A percentile compares a stretch with the other conserved stretches of the same genome.
Conservation (phyloP, 2,797 vertebrate genomes). For the Scolopax bukidnonensis region DNA sequence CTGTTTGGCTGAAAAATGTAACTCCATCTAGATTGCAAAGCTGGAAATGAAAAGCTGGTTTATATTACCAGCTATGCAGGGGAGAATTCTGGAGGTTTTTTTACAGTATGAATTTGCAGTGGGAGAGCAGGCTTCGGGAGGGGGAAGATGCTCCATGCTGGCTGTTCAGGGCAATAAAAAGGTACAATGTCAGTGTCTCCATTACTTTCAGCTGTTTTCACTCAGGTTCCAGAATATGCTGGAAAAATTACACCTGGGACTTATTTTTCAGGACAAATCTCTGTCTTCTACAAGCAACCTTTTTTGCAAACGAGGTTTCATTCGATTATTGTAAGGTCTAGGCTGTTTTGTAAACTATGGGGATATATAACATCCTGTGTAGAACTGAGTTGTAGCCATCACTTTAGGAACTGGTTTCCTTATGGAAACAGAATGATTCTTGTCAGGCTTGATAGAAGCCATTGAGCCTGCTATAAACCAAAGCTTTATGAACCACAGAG, state of each 20-base stretch:
- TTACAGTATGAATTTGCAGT: not conserved
- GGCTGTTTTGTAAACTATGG: not conserved
- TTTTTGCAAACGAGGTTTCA: not conserved
- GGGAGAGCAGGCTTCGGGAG: no score
- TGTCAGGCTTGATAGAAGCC: not conserved
- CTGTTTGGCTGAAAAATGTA: not conserved
- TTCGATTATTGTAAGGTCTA: not conserved
- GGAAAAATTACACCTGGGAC: not conserved
- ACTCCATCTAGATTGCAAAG: not conserved
- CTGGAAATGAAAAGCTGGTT: not conserved
- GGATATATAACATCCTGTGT: not conserved
- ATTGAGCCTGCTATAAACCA: not conserved
- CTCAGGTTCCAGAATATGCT: not conserved
- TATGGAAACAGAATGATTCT: not conserved
- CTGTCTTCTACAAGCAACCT: not conserved
- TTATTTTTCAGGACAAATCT: not conserved
- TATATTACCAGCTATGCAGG: not conserved
- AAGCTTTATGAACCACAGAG: not conserved
- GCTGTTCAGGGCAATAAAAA: no score
- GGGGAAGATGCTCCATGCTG: fast-evolving
- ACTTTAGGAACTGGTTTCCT: not conserved
- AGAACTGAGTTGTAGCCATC: no score
- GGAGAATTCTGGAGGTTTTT: not conserved
- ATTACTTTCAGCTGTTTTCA: not conserved
- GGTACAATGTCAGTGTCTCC: not conserved